These are phyloP conservation scores for Rhodeus uyekii DNA, from an alignment of 2,797 vertebrate species.

Conservation along the genomic window DNA sequence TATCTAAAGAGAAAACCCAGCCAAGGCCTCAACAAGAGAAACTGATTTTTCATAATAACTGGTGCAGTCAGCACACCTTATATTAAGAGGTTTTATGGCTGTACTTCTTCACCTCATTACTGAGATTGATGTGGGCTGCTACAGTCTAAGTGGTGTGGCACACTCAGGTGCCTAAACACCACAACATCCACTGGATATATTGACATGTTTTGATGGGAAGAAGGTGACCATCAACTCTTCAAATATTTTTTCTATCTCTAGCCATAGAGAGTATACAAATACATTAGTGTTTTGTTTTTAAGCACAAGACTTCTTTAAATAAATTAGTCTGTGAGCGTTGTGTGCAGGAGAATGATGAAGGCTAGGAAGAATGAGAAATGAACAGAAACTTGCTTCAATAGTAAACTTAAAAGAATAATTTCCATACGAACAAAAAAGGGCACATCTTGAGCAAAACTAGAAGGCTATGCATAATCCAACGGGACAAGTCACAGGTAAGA, in stretches of 20 bases:
- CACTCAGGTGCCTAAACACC: conserved; percentile 72
- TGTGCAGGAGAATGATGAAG: too few species aligned
- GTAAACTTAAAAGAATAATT: too few species aligned
- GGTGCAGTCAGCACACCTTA: conserved; percentile 24
- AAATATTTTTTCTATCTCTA: background rate
- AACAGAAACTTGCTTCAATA: too few species aligned
- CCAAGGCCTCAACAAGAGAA: conserved; percentile 73
- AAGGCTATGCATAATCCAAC: too few species aligned
- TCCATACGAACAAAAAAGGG: too few species aligned
- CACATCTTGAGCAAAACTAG: too few species aligned
- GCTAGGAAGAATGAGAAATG: too few species aligned
- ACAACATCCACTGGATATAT: conserved; percentile 76
- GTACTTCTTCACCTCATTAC: conserved; percentile 73
- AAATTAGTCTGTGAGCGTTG: too few species aligned
- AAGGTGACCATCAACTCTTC: background rate
- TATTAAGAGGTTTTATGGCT: conserved; percentile 38
- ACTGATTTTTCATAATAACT: conserved; percentile 64
- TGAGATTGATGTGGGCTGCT: conserved; percentile 77
- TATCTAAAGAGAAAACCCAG: conserved; percentile 55
- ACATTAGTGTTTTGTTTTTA: background rate
- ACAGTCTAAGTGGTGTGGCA: conserved; percentile 63
- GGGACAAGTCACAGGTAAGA: too few species aligned
- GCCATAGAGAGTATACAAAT: background rate
- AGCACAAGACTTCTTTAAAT: background rate
- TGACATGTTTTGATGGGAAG: conserved; percentile 44